A percentile compares a stretch with the other conserved stretches of the same genome.
Evolutionary conservation across 23 tunicate genomes (phyloP).

Genomic region (Botrylloides violaceus): DNA sequence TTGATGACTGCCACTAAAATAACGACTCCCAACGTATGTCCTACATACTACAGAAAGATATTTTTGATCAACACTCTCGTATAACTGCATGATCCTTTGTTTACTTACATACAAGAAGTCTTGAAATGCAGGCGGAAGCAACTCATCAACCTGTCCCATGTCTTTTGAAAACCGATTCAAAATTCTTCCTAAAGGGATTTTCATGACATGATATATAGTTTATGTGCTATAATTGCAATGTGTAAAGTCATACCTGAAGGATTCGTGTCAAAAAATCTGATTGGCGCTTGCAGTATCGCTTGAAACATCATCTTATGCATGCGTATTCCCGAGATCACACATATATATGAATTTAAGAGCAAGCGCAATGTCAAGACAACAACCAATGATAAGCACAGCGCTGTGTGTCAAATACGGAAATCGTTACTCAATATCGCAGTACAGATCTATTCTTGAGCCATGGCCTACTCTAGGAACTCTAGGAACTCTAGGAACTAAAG

Average conservation of each 20-base stretch:
- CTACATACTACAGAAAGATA: conserved; percentile 16
- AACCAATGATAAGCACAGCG: neutral
- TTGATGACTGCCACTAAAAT: conserved; percentile 26
- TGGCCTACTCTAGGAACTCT: too few relatives aligned
- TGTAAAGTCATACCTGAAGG: conserved; percentile 65
- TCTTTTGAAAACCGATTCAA: conserved; percentile 95
- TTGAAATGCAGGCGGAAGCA: conserved; percentile 31
- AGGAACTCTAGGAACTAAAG: too few relatives aligned
- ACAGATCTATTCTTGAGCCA: too few relatives aligned
- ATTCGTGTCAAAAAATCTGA: conserved; percentile 78
- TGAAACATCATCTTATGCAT: conserved; percentile 69
- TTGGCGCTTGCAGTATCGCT: conserved; percentile 44
- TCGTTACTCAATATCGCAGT: too few relatives aligned
- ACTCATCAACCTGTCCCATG: conserved; percentile 81
- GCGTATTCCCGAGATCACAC: conserved; percentile 40
- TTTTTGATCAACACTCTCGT: too few relatives aligned
- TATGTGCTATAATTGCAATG: neutral
- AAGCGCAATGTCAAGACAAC: neutral
- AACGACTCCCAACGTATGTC: conserved; percentile 23
- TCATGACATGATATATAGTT: neutral
- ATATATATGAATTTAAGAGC: conserved; percentile 25
- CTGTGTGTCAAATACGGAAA: too few relatives aligned
- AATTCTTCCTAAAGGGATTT: conserved; percentile 55
- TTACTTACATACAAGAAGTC: conserved; percentile 54
- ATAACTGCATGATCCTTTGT: too few relatives aligned